Evolutionary conservation across 2,797 vertebrate genomes (phyloP), one percentile per base, ranked within the genome.

Genomic region (Myripristis jacobus): DNA sequence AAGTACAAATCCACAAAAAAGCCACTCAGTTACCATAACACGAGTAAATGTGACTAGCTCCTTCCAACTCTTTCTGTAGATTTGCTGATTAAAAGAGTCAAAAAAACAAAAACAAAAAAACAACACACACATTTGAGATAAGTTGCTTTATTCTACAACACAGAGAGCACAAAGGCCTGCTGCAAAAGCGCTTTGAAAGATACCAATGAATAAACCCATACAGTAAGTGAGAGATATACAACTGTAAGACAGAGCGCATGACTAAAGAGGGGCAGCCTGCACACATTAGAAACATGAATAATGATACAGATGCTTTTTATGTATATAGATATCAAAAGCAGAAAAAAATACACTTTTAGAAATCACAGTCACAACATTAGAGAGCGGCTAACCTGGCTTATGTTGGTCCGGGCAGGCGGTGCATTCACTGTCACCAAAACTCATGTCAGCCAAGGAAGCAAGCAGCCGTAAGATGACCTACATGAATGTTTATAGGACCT

Each of bases 271-370:
- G 9, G 34, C 34, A 41, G 36, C 36, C 36, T 3, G 36, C 11
- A 41, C 36, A 41, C 2, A 13, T 13, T 41, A 41, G 36, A 41
- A 41, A 41, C 36, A 41, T 41, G 36, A 41, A 41, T 13, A 15
- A 13, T 41, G 36, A 41, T 18, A 77, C 73, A 77, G 59, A 47
- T 22, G 75, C 64, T 51, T 43, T 50, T 66, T 36, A 36, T 8
- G 15, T 41, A 41, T 41, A 36, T 1, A 36, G 0, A 83, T 81
- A 81, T 83, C 79, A 86, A 86, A 86, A 82, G 84, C 81, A 77
- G 73, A 46, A 60, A 69, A 75, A 72, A 59, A 76, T 66, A 76
- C 75, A 81, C 50, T 69, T 62, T 81, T 72, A 79, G 52, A 83
- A 83, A 83, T 79, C 66, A 78, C 83, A 77, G 75, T 75, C 64